Evolutionary conservation across 1,140 invertebrate species (phyloP).

Genomic region (Drosophila ohnishii): DNA sequence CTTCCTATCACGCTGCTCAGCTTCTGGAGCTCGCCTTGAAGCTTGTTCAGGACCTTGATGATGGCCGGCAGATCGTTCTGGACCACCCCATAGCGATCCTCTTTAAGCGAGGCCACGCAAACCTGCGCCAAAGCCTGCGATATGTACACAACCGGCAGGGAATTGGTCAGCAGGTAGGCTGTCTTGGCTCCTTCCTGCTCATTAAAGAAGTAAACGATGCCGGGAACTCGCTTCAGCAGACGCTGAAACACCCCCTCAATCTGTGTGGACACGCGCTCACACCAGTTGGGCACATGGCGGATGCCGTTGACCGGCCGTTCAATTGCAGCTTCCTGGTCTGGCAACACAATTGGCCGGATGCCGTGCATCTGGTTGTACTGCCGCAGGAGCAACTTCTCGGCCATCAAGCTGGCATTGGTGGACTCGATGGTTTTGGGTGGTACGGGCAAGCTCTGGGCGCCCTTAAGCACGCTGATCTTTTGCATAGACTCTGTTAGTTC

Average conservation of each 20-base stretch:
- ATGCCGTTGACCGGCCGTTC: constrained; percentile 27
- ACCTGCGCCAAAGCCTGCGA: constrained; percentile 88
- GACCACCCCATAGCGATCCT: constrained; percentile 91
- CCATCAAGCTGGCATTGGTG: constrained; percentile 50
- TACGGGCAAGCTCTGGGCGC: constrained; percentile 26
- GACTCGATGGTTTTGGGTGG: constrained; percentile 15
- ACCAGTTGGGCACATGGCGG: constrained; percentile 70
- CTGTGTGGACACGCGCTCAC: constrained; percentile 81
- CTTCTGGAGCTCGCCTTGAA: constrained; percentile 89
- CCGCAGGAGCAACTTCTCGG: constrained; percentile 72
- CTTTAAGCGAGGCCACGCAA: constrained; percentile 87
- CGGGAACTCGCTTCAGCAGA: constrained; percentile 84
- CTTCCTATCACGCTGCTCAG: constrained; percentile 87
- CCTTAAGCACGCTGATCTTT: constrained; percentile 71
- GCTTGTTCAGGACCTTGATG: constrained; percentile 86
- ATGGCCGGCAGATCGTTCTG: constrained; percentile 89
- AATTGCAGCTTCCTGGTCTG: not conserved
- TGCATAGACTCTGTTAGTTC: constrained; percentile 85
- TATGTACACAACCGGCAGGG: constrained; percentile 88
- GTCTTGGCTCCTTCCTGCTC: constrained; percentile 88
- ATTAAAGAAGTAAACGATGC: constrained; percentile 88
- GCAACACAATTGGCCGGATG: constrained; percentile 69
- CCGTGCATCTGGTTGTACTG: constrained; percentile 83
- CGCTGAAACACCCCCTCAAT: constrained; percentile 60
- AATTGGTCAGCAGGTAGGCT: constrained; percentile 86